These are phyloP conservation scores for Aphis craccivora DNA, from an alignment of 1,140 invertebrate genomes.

Conservation along the genomic window DNA sequence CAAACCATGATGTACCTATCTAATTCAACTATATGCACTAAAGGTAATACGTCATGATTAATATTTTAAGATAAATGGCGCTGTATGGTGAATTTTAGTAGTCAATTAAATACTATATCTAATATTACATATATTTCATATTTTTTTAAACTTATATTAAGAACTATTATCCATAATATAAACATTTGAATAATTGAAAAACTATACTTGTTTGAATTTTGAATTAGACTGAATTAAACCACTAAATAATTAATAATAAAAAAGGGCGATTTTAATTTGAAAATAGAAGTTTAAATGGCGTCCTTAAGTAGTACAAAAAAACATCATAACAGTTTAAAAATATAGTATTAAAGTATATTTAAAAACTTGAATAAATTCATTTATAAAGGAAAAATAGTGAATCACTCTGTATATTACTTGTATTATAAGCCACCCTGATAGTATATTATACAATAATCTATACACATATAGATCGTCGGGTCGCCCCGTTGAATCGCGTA, in stretches of 20 bases:
- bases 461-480: background rate
- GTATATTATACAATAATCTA: background rate
- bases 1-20: background rate
- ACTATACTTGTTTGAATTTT: background rate
- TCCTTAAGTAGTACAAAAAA: too few relatives aligned
- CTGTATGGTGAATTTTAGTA: too few relatives aligned
- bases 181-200: background rate
- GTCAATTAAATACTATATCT: too few relatives aligned
- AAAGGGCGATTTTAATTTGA: too few relatives aligned
- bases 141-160: background rate
- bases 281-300: too few relatives aligned
- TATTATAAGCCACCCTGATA: background rate
- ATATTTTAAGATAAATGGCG: too few relatives aligned
- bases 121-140: too few relatives aligned
- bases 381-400: background rate
- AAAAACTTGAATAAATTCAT: background rate
- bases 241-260: too few relatives aligned
- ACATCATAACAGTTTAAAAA: too few relatives aligned
- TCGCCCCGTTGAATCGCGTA: background rate
- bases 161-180: background rate
- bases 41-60: too few relatives aligned
- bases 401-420: background rate
- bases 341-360: background rate
- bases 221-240: too few relatives aligned
- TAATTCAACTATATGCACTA: too few relatives aligned